Evolutionary conservation across 2,113 vertebrate species (phyloP), one percentile per base, ranked within the genome.

Genomic region (Solea solea): DNA sequence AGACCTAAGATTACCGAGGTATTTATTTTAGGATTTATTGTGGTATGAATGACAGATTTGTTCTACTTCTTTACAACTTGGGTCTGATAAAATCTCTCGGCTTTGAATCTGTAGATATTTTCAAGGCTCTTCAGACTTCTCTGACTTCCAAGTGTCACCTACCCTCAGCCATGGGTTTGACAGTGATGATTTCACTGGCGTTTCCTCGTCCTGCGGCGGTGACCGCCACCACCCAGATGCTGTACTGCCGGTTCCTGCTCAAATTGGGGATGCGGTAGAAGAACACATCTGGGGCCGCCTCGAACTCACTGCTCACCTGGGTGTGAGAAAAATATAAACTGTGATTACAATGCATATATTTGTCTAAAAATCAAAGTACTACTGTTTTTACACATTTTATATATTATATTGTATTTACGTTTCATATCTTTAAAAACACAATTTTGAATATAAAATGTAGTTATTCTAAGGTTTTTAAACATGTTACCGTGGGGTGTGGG

Each of bases 281-380:
- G 90, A 98, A 98, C 3, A 97, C 95, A 74, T 99, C 97, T 0
- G 98, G 97, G 40, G 96, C 96, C 3, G 97, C 97, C 90, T 99
- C 98, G 77, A 98, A 99, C 89, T 99, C 97, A 64, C 97, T 99
- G 94, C 97, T 98, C 88, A 98, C 96, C 98, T 99, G 90, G 74
- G 80, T 62, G 88, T 91, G 60, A 86, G 8, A 89, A 88, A 21
- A 11, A 81, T 4, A 66, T 62, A 44, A 44, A 44, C 21, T 21
- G 21, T 21, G 21, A 21, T 21, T 21, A 21, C 21, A 21, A 21
- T 21, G 9, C 45, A 46, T 11, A 11, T 12, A 46, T 13, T 46
- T 46, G 45, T 13, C 11, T 3, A 46, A 1, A 48, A 14, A 7
- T 55, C 28, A 45, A 21, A 28, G 14, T 11, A 13, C 13, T 16